Conservation (phyloP, 2,888 invertebrate genomes). For the Lasioglossum malachurum region DNA sequence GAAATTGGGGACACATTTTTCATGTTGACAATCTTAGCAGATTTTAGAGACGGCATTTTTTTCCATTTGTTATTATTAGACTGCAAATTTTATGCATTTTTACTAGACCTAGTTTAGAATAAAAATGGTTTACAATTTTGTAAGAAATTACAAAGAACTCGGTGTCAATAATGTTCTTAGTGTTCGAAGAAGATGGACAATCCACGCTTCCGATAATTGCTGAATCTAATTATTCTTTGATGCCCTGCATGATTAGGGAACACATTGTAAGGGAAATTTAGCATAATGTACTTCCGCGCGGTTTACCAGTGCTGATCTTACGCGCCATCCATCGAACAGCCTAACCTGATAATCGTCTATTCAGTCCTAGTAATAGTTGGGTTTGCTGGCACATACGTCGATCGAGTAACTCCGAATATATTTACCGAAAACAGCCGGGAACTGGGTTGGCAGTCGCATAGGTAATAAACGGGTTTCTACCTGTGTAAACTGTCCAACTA, state of each 20-base stretch:
- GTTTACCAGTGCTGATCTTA: slow-evolving; percentile 7
- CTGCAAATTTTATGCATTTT: no score
- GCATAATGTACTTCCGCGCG: background rate
- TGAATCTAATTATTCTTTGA: background rate
- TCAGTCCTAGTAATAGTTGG: slow-evolving; percentile 54
- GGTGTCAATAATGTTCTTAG: no score
- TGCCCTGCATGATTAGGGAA: background rate
- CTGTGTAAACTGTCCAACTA: slow-evolving; percentile 68
- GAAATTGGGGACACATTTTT: no score
- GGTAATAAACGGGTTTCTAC: slow-evolving; percentile 62
- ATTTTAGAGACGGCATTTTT: no score
- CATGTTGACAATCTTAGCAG: no score
- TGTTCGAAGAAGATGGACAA: background rate
- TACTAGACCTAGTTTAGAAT: no score
- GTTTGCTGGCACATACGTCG: slow-evolving; percentile 45
- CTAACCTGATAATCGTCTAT: slow-evolving; percentile 15
- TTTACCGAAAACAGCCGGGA: slow-evolving; percentile 62
- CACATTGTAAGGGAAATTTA: background rate
- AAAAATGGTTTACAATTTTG: no score
- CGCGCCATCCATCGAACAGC: slow-evolving; percentile 19
- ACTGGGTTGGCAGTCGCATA: slow-evolving; percentile 56
- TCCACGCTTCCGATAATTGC: background rate
- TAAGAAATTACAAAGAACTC: no score
- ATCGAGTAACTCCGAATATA: slow-evolving; percentile 69
- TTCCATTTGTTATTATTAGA: no score